Base-by-base conservation (phyloP, 1,140 invertebrate species). In the Arion vulgaris region DNA sequence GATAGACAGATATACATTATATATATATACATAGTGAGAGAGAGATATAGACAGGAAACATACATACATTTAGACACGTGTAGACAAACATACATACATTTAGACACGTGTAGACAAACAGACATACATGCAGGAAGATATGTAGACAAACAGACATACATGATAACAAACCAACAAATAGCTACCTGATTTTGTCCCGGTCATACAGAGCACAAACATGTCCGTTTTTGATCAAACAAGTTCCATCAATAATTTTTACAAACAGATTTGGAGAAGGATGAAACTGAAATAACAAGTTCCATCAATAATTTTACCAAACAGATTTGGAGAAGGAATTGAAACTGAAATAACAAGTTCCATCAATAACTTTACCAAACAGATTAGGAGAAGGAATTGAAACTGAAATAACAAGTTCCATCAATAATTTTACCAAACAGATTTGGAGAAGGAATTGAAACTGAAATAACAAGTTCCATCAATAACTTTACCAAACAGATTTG, bases 351-450 rank as follows among this genome's bases (percentile, higher is more conserved):
- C 72, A 74, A 1, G 39, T 74, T 17, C 23, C 72, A 34, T 74
- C 72, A 28, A 74, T 74, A 1, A 74, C n/a, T 28, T 45, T 41
- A n/a, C 72, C 72, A 74, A 74, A 74, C 19, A 74, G n/a, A 28
- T 74, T 74, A 26, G 72, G 72, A 4, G 72, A 72, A 13, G 69
- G 69, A 11, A 72, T 17, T 19, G n/a, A n/a, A n/a, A n/a, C n/a
- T n/a, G n/a, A n/a, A n/a, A n/a, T n/a, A 15, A 28, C 72, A 74
- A 1, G 39, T 74, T 17, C 23, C 72, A 34, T 74, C 72, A 28
- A 74, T 74, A 1, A 74, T 28, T 28, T 45, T 41, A n/a, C 72
- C 72, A 74, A 74, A 74, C 19, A 74, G n/a, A 28, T 74, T 74
- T 15, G 72, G 72, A 4, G 72, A 72, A 13, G 69, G 69, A n/a